Base-by-base conservation (phyloP, 2,113 vertebrate genomes). In the Camelus bactrianus region DNA sequence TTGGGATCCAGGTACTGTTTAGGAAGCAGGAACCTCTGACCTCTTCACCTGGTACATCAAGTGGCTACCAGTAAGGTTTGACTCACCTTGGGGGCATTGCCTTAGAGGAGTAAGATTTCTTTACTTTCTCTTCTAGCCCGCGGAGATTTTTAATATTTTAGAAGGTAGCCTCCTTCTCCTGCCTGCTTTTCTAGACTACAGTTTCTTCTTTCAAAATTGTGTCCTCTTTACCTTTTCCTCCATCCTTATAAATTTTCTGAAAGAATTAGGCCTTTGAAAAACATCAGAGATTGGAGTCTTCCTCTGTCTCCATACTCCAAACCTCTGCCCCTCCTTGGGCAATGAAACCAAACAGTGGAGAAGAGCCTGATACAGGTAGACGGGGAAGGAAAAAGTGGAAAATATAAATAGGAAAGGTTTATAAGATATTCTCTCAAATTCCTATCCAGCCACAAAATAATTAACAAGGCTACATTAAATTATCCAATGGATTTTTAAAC, bases 391-490 rank as follows among this genome's bases (percentile, higher is more conserved):
- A 28, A 80, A 77, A 62, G 32, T 92, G 48, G 38, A 92, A 95
- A 93, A 67, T 46, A 17, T 20, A 92, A 64, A 42, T 35, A 93
- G 32, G n/a, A 72, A 92, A 83, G 50, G 12, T 24, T 13, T 92
- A 46, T 46, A 77, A 76, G 88, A 56, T 67, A 93, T 46, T 79
- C 38, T 46, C 67, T 92, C 58, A 73, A 62, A 46, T 14, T 77
- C 52, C 50, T 79, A 73, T 26, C 32, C 13, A 93, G 17, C 4
- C 50, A 73, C 26, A 86, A 76, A 95, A 86, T 96, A 52, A 91
- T 77, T 73, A 96, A 75, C 26, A 75, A 67, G 50, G 13, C 26
- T 64, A 86, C 42, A 64, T 94, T 94, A 93, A 95, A 58, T 72
- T 80, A 80, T 48, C 70, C 73, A 86, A 8, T 83, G 46, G 11